Evolutionary conservation across 2,888 invertebrate species (phyloP), one percentile per base, ranked within the genome.

Genomic region (Notocelia uddmanniana): DNA sequence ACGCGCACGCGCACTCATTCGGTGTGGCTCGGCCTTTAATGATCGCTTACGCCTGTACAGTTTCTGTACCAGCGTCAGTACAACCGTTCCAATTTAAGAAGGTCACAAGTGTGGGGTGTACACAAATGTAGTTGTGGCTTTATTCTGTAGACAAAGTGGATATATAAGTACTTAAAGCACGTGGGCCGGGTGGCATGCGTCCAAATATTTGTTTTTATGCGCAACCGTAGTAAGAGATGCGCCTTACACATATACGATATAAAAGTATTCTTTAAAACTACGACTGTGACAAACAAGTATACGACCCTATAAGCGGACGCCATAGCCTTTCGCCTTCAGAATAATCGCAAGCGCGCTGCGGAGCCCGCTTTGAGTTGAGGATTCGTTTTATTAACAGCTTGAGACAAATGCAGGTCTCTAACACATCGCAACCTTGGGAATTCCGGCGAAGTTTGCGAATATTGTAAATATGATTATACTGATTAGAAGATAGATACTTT

Each of bases 141-240:
- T 63, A 50, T 50, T 9, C 6, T 18, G 18, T 2, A 13, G 18
- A 23, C n/a, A 8, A 23, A 26, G 48, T 23, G 55, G 68, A 64
- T 74, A 68, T 64, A n/a, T n/a, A n/a, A n/a, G n/a, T n/a, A 71
- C 57, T 26, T 68, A 67, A 58, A n/a, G 54, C 63, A 74, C 74
- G 74, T 67, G 73, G 74, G 75, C 26, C 54, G 21, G 41, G 73
- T 74, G 80, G 81, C 81, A 41, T 68, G 67, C 55, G 72, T 79
- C 81, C 81, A 81, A 80, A 75, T 76, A 72, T 75, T 79, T 79
- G 74, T 79, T 77, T 76, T 76, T 60, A 50, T 68, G 58, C 73
- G 68, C 59, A 21, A 31, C 26, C 60, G 45, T 54, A 69, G 69
- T 69, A 69, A 19, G n/a, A 37, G 26, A 69, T 19, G 26, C 41